phyloP scores from a whole-genome alignment of 2,113 vertebrate species.

The Sceloporus undulatus region DNA sequence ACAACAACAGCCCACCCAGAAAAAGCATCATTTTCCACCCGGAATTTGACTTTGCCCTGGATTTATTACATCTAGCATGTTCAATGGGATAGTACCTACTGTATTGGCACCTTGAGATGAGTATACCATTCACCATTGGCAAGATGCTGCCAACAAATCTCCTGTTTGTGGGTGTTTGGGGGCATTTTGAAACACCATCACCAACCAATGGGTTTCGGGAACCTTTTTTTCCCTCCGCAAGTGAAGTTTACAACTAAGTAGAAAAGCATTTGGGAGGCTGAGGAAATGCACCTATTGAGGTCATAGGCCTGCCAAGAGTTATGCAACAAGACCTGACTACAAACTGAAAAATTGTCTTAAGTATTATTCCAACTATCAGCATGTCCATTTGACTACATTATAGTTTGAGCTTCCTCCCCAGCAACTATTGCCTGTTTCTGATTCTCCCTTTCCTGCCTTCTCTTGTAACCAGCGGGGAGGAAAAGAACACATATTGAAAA shows the following conservation, averaged over 20 bases:
- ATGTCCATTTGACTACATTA: slow-evolving; percentile 26
- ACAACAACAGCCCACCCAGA: slow-evolving; percentile 38
- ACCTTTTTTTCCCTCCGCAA: slow-evolving; percentile 12
- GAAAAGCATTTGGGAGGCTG: slow-evolving; percentile 40
- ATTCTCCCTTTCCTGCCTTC: neutral
- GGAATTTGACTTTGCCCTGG: neutral
- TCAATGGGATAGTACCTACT: slow-evolving; percentile 3
- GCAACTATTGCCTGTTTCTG: slow-evolving; percentile 20
- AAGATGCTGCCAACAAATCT: neutral
- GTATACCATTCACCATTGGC: neutral
- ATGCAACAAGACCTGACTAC: slow-evolving; percentile 15
- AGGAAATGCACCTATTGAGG: slow-evolving; percentile 32
- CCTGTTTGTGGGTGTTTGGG: too few species aligned
- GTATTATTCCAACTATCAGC: slow-evolving; percentile 50
- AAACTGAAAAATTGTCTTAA: slow-evolving; percentile 44
- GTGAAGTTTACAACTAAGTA: slow-evolving; percentile 34
- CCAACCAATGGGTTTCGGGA: slow-evolving; percentile 45
- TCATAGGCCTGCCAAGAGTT: slow-evolving; percentile 19
- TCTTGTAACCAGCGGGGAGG: neutral
- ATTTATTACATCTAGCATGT: neutral
- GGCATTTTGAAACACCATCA: neutral
- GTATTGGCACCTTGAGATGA: neutral
- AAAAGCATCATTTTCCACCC: neutral
- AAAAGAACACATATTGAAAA: neutral
- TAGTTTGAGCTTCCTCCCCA: slow-evolving; percentile 41